A percentile compares a stretch with the other conserved stretches of the same genome.
Conservation (phyloP, 1,140 invertebrate species). For the Drosophila ironensis region DNA sequence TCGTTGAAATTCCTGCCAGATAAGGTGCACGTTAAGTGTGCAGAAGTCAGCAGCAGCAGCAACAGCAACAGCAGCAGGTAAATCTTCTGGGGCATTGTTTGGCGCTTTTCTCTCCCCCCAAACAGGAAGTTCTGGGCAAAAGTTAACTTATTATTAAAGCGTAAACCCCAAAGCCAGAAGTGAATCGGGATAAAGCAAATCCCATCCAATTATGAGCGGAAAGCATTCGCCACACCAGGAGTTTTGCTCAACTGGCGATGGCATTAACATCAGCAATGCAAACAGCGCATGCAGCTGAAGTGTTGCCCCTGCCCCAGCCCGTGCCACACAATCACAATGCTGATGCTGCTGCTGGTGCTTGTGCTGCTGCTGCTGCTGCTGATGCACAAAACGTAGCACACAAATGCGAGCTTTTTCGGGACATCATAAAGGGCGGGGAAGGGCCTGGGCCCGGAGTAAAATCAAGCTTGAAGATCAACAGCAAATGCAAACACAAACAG, state of each 20-base stretch:
- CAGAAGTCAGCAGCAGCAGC: not conserved
- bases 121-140: conserved; percentile 16
- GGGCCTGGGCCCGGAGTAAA: conserved; percentile 20
- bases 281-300: conserved; percentile 43
- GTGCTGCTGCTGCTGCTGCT: not conserved
- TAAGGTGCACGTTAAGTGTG: not conserved
- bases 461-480: conserved; percentile 68
- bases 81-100: conserved; percentile 1
- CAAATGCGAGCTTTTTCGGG: conserved; percentile 46
- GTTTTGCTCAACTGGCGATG: conserved; percentile 32
- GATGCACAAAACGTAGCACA: conserved; percentile 42
- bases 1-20: not conserved
- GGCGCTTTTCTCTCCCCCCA: not conserved
- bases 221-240: conserved; percentile 28
- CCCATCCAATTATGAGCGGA: conserved; percentile 58
- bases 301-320: not conserved
- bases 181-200: conserved; percentile 19
- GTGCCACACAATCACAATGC: no score
- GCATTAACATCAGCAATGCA: conserved; percentile 51
- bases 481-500: conserved; percentile 58
- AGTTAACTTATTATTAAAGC: conserved; percentile 27
- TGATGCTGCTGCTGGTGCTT: not conserved
- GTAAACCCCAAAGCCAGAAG: not conserved
- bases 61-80: not conserved
- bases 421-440: not conserved